Evolutionary conservation across 2,888 invertebrate species (phyloP), one percentile per base, ranked within the genome.

Genomic region (Cataglyphis altisquamis): DNA sequence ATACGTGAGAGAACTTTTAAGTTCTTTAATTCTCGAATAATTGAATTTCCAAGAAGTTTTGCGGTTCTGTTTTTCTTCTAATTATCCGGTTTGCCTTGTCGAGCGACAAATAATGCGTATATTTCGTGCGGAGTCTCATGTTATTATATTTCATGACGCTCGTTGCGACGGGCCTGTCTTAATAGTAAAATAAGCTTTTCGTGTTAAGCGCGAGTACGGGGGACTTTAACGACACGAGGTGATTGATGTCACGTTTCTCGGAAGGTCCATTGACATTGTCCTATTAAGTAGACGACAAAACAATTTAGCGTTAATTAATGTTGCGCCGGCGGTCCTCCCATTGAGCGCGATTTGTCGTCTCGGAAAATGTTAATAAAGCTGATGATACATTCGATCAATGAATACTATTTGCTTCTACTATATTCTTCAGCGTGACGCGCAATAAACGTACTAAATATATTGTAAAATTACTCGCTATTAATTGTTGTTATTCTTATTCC

Each of bases 221-320:
- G n/a, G 75, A 62, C 78, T 75, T 78, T 72, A 82, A 83, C 81
- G 78, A 67, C 73, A 68, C 82, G 84, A 80, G 75, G 85, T 85
- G 87, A 85, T 80, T 83, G 87, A 88, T 88, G 87, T 86, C 84
- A 80, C 83, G 86, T 77, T 90, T 91, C 91, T 88, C 84, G 85
- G 90, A 91, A 91, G 89, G 90, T 90, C 90, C 91, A 90, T 91
- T 92, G 88, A 91, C 90, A 89, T 86, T 84, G 89, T 77, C 86
- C 85, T 86, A 83, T 88, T 90, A 87, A 88, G 90, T 81, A 84
- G 89, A 89, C 90, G 88, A 92, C 88, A 87, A 89, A 91, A 90
- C 91, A 90, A 92, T 92, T 92, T 90, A 91, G 84, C 88, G 90
- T 84, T 92, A 91, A 92, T 92, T 91, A 91, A 90, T 87, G 87